Conservation (phyloP, 2,113 vertebrate genomes). For the Zosterops pallidus region DNA sequence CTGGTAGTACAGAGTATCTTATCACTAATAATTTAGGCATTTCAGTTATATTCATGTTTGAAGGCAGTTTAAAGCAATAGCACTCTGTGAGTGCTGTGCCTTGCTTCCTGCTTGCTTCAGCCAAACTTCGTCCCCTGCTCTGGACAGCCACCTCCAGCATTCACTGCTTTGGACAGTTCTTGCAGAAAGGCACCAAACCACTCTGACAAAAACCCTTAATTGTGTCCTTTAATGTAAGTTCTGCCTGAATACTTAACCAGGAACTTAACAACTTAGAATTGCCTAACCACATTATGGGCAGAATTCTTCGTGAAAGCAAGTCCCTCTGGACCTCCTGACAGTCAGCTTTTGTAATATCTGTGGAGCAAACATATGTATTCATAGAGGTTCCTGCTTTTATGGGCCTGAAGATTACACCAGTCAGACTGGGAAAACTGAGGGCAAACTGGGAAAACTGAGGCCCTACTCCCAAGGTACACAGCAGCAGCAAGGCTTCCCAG, state of each 20-base stretch:
- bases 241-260: background rate
- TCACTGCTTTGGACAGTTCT: fast-evolving
- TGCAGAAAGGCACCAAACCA: background rate
- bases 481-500: background rate
- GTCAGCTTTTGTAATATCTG: background rate
- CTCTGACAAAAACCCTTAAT: background rate
- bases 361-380: fast-evolving
- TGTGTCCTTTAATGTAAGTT: background rate
- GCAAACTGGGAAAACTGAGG: background rate
- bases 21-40: background rate
- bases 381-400: background rate
- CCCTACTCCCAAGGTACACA: background rate
- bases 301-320: background rate
- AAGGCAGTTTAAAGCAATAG: background rate
- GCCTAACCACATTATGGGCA: background rate
- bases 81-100: background rate
- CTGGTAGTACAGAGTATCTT: background rate
- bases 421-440: background rate
- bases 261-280: background rate
- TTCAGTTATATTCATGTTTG: background rate
- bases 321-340: background rate
- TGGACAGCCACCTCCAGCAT: background rate
- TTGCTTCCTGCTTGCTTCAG: background rate
- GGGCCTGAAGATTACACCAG: background rate
- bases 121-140: background rate